Evolutionary conservation across 2,797 vertebrate genomes (phyloP).

Genomic region (Lateolabrax maculatus): DNA sequence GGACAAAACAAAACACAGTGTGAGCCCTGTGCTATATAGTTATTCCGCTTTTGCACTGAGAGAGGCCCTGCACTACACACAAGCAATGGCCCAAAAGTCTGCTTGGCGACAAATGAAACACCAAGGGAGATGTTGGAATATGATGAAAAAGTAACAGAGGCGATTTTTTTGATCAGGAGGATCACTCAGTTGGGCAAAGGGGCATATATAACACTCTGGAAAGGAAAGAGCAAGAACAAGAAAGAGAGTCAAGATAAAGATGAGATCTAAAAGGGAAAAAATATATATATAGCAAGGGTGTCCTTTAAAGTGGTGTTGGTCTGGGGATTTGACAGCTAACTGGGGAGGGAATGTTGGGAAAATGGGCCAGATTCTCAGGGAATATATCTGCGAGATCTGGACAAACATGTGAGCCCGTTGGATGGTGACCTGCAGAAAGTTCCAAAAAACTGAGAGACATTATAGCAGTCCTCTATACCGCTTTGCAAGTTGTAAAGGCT

Average conservation of each 20-base stretch:
- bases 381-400: constrained; percentile 35
- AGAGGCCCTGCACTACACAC: constrained; percentile 35
- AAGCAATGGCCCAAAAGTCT: constrained; percentile 46
- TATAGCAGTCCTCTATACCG: not conserved
- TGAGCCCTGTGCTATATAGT: constrained; percentile 37
- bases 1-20: constrained; percentile 52
- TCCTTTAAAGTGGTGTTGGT: constrained; percentile 46
- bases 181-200: constrained; percentile 42
- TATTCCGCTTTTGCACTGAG: constrained; percentile 42
- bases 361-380: constrained; percentile 55
- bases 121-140: constrained; percentile 63
- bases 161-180: constrained; percentile 48
- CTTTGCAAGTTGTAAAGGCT: not conserved
- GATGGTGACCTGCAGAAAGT: constrained; percentile 32
- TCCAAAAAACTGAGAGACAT: constrained; percentile 9
- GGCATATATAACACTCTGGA: constrained; percentile 19
- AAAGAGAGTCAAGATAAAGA: constrained; percentile 35
- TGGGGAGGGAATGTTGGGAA: constrained; percentile 26
- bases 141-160: constrained; percentile 63
- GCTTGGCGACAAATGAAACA: constrained; percentile 64
- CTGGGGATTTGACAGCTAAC: constrained; percentile 49
- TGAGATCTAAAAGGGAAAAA: constrained; percentile 19
- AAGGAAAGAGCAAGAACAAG: constrained; percentile 20
- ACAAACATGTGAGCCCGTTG: constrained; percentile 37
- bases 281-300: constrained; percentile 8